phyloP scores from a whole-genome alignment of 2,888 invertebrate species.

The Aleiodes leptofemur region DNA sequence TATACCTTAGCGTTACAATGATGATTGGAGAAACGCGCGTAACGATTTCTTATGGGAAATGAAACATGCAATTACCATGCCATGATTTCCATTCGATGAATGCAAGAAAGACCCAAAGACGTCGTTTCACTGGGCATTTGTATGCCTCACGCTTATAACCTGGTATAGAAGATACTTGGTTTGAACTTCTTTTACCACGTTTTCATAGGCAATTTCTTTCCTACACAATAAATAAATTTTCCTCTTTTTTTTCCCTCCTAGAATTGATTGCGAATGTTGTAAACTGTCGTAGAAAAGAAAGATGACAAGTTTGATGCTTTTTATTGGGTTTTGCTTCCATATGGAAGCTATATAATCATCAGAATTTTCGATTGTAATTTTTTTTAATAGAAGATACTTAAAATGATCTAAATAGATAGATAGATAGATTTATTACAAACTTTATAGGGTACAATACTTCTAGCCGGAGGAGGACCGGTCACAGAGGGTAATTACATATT shows the following conservation, averaged over 20 bases:
- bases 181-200: constrained; percentile 14
- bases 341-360: too few species aligned
- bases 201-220: constrained; percentile 10
- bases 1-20: constrained; percentile 50
- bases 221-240: background rate
- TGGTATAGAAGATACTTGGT: background rate
- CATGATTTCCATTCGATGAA: constrained; percentile 41
- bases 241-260: background rate
- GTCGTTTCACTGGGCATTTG: constrained; percentile 30
- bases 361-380: too few species aligned
- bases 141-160: constrained; percentile 14
- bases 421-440: too few species aligned
- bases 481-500: too few species aligned
- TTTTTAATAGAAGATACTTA: too few species aligned
- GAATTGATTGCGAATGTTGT: background rate
- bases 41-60: constrained; percentile 43
- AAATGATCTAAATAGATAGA: too few species aligned
- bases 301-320: too few species aligned
- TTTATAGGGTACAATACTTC: too few species aligned
- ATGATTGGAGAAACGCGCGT: constrained; percentile 41
- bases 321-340: too few species aligned
- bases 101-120: constrained; percentile 26
- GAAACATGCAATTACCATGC: constrained; percentile 44
- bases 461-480: too few species aligned
- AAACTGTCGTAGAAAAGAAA: too few species aligned